Conservation (phyloP, 2,797 vertebrate genomes). For the Pteronotus mesoamericanus region DNA sequence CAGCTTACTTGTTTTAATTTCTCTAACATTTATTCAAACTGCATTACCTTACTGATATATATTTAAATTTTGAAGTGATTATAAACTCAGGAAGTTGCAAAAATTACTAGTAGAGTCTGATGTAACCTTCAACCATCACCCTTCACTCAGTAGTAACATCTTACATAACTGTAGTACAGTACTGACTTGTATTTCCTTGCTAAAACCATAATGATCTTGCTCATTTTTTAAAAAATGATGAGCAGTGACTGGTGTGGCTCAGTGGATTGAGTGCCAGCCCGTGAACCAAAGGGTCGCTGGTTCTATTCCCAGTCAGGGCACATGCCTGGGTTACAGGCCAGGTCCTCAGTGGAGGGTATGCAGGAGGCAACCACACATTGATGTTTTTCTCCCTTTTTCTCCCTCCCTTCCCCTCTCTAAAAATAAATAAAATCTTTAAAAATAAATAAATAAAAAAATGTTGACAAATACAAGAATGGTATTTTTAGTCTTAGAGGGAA, state of each 20-base stretch:
- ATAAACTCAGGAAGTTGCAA: neutral
- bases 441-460: conserved; percentile 21
- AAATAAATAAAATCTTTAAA: too few relatives aligned
- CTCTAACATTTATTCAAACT: conserved; percentile 20
- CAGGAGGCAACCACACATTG: too few relatives aligned
- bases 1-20: conserved; percentile 33
- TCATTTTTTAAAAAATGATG: too few relatives aligned
- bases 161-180: neutral
- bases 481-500: neutral
- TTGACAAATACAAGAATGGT: neutral
- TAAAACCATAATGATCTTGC: neutral
- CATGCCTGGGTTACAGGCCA: too few relatives aligned
- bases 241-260: too few relatives aligned
- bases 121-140: neutral
- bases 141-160: neutral
- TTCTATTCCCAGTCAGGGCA: too few relatives aligned
- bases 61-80: conserved; percentile 24
- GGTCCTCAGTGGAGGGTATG: too few relatives aligned
- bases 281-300: too few relatives aligned
- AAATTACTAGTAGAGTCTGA: neutral
- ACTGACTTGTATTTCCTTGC: neutral
- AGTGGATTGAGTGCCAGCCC: too few relatives aligned
- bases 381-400: too few relatives aligned
- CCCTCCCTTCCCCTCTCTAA: too few relatives aligned
- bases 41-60: neutral